Conservation (phyloP, 2,113 vertebrate species). For the Hyperopisus bebe region DNA sequence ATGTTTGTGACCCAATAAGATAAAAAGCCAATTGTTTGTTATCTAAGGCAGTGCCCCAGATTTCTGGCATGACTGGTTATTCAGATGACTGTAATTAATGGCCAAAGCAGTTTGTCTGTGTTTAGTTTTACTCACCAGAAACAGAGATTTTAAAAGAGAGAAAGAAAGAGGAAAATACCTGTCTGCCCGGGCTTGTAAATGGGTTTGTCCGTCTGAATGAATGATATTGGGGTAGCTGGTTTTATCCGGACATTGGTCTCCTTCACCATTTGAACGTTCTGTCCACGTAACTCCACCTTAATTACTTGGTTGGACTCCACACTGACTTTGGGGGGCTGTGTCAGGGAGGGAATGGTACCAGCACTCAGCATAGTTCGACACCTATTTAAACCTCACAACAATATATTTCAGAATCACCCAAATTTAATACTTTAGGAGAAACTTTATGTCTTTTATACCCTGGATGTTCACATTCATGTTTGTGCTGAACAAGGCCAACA, state of each 20-base stretch:
- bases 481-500: not conserved
- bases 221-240: not conserved
- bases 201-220: conserved; percentile 29
- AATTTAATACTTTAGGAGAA: not conserved
- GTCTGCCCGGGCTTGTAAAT: conserved; percentile 27
- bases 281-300: conserved; percentile 43
- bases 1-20: conserved; percentile 4
- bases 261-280: conserved; percentile 36
- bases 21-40: not conserved
- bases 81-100: conserved; percentile 7
- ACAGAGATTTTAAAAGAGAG: conserved; percentile 52
- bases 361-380: not conserved
- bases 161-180: conserved; percentile 17
- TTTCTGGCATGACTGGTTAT: not conserved
- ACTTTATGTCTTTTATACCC: not conserved
- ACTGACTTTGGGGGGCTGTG: conserved; percentile 41
- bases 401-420: not conserved
- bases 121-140: conserved; percentile 42
- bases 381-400: not conserved
- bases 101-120: conserved; percentile 14
- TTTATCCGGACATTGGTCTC: not conserved
- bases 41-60: not conserved
- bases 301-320: conserved; percentile 30
- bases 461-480: not conserved
- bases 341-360: not conserved